Evolutionary conservation across 2,797 vertebrate species (phyloP), one percentile per base, ranked within the genome.

Genomic region (Cheirogaleus major): DNA sequence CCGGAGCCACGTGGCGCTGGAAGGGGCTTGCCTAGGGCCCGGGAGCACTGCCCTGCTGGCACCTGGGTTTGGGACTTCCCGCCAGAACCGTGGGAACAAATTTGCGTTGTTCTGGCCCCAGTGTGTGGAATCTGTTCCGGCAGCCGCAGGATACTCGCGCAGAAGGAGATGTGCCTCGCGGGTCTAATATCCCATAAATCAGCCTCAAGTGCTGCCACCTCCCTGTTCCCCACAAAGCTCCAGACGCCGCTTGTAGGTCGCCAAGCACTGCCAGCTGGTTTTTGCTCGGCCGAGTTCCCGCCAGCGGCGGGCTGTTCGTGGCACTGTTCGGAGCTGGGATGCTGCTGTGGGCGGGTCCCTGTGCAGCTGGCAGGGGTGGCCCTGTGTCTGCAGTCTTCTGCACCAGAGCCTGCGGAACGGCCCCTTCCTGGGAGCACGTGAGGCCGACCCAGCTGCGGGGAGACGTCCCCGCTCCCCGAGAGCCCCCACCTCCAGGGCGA

Each of bases 401-500:
- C 45, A 38, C 22, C 11, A 17, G 59, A n/a, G 48, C 69, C 15
- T 1, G 4, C 8, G 3, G 65, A 38, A 7, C 48, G 3, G 27
- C 30, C 7, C 17, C 23, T n/a, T 0, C 11, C 32, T 8, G 8
- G 17, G 52, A 27, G n/a, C 23, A 41, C 11, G 5, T 9, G 30
- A 55, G n/a, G 27, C 52, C 12, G 38, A 35, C 8, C 48, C n/a
- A 6, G 73, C 2, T 12, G 4, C 11, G 12, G 50, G 38, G 48
- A 4, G 22, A 1, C 2, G 3, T 15, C 4, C 4, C 15, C 15
- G 10, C 78, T 41, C 59, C 23, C 45, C 0, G 25, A 27, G 61
- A 38, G n/a, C 8, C 20, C 30, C 55, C 25, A 23, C 45, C 32
- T 0, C 0, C 2, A 5, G 4, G 15, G 25, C 0, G 1, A 8